Conservation (phyloP, 1,140 invertebrate genomes). For the Drosophila athabasca region DNA sequence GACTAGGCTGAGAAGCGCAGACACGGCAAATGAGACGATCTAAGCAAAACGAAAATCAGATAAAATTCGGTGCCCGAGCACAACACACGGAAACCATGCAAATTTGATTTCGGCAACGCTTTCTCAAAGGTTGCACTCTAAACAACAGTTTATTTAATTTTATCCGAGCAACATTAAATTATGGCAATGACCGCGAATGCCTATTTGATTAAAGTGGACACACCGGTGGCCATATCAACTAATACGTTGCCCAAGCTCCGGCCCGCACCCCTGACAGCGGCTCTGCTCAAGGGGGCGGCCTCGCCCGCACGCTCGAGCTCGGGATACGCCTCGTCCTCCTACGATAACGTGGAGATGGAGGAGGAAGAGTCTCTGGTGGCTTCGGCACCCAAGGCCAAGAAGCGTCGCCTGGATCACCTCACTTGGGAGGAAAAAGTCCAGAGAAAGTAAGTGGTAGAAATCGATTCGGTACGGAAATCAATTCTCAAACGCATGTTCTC, state of each 20-base stretch:
- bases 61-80: conserved; percentile 55
- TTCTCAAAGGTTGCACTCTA: conserved; percentile 19
- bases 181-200: conserved; percentile 59
- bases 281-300: conserved; percentile 78
- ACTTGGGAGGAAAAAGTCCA: conserved; percentile 93
- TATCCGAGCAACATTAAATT: conserved; percentile 15
- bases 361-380: conserved; percentile 48
- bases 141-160: conserved; percentile 24
- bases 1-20: conserved; percentile 54
- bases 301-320: conserved; percentile 79
- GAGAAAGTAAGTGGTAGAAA: conserved; percentile 88
- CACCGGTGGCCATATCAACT: conserved; percentile 72
- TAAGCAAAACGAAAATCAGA: conserved; percentile 54
- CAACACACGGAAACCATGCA: conserved; percentile 54
- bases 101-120: conserved; percentile 44
- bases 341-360: conserved; percentile 36
- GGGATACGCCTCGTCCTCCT: conserved; percentile 55
- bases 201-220: conserved; percentile 83
- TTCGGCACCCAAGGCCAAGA: conserved; percentile 85
- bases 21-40: conserved; percentile 41
- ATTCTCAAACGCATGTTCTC: background rate
- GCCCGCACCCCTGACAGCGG: conserved; percentile 84
- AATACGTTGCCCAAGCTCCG: conserved; percentile 85
- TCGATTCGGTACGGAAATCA: too few relatives aligned
- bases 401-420: conserved; percentile 90